These are phyloP conservation scores for Telmatherina bonti DNA, from an alignment of 2,797 vertebrate genomes.

Conservation along the genomic window DNA sequence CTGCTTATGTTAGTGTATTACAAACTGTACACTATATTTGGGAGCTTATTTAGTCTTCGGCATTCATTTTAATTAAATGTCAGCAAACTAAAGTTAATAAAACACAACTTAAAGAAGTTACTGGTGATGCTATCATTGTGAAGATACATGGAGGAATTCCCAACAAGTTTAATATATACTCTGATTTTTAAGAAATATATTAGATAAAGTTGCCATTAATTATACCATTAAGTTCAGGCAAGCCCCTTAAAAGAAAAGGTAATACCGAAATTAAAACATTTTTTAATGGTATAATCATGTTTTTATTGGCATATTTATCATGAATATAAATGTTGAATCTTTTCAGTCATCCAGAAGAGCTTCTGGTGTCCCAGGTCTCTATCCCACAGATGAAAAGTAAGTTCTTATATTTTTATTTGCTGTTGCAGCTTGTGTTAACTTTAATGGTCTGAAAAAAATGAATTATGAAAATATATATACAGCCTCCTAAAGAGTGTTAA, in stretches of 20 bases:
- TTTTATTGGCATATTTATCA: background rate
- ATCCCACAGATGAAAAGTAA: constrained; percentile 96
- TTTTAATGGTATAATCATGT: too few species aligned
- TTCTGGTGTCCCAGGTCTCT: constrained; percentile 93
- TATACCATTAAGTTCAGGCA: background rate
- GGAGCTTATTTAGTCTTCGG: background rate
- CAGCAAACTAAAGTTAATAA: background rate
- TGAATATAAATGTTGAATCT: background rate
- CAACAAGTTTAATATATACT: accelerated
- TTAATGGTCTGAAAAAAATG: background rate
- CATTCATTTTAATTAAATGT: background rate
- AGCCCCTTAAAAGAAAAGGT: background rate
- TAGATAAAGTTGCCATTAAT: accelerated
- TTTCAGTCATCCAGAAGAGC: constrained; percentile 91
- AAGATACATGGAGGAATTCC: background rate
- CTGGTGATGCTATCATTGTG: background rate
- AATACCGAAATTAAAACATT: background rate
- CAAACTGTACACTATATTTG: accelerated
- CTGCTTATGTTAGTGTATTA: accelerated
- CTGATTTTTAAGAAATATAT: constrained; percentile 21
- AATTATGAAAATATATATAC: background rate
- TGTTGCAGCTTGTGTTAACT: background rate
- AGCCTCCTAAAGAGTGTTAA: too few species aligned
- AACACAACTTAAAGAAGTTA: background rate
- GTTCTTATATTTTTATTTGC: constrained; percentile 30